These are phyloP conservation scores for Hormaphis cornu DNA, from an alignment of 1,140 invertebrate species.

Conservation along the genomic window DNA sequence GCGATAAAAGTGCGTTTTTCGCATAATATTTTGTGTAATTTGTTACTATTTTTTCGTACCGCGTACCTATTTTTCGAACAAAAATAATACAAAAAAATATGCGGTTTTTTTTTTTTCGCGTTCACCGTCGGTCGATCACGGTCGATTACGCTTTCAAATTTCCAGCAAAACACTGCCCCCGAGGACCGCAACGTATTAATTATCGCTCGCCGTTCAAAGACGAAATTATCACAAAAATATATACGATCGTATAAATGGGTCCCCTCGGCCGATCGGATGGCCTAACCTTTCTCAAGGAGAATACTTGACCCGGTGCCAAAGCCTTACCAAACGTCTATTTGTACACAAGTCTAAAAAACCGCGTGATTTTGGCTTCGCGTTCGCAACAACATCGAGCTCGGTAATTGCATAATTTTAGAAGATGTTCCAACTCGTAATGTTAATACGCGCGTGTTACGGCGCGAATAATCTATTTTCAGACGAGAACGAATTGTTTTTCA, in stretches of 20 bases:
- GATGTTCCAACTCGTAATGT: not conserved
- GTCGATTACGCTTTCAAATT: not conserved
- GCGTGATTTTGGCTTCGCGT: constrained; percentile 5
- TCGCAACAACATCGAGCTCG: not conserved
- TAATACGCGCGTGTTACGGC: too few relatives aligned
- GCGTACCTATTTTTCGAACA: too few relatives aligned
- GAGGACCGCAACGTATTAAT: not conserved
- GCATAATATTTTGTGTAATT: too few relatives aligned
- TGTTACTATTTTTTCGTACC: too few relatives aligned
- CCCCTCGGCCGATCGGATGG: constrained; percentile 9
- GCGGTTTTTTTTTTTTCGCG: too few relatives aligned
- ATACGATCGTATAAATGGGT: constrained; percentile 29
- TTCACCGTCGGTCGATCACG: not conserved
- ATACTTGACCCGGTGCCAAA: constrained; percentile 24
- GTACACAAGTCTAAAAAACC: constrained; percentile 8
- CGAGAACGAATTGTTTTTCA: too few relatives aligned
- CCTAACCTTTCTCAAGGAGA: constrained; percentile 31
- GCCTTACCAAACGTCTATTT: constrained; percentile 6
- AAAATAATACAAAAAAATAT: too few relatives aligned
- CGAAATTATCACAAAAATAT: too few relatives aligned
- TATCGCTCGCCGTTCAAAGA: not conserved
- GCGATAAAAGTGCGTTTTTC: too few relatives aligned
- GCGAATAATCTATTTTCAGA: too few relatives aligned
- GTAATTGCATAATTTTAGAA: constrained; percentile 3
- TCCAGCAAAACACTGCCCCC: not conserved